Base-by-base conservation (phyloP, 2,797 vertebrate species). In the Notolabrus celidotus region DNA sequence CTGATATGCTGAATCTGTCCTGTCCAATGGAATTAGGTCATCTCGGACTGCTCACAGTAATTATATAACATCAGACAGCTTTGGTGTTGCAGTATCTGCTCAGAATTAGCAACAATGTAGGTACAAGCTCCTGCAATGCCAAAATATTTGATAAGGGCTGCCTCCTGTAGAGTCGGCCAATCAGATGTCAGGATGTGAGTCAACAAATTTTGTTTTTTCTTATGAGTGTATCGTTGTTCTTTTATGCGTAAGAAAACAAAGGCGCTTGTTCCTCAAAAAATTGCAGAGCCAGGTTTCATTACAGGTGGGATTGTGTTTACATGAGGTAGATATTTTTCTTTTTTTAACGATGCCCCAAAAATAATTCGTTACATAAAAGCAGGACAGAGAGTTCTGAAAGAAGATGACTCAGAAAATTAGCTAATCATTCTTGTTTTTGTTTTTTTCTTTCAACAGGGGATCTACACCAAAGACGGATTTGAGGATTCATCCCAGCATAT, bases 11-110 rank as follows among this genome's bases (percentile, higher is more conserved):
- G 70, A 77, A 81, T 79, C 59, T 39, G 68, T 83, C 74, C 85
- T 55, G 49, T 79, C 78, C 80, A 39, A 57, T 79, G 65, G 77
- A 92, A 87, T 70, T 84, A 83, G 91, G 91, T 90, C 86, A 92
- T 58, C 78, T 77, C 20, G 59, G 72, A 87, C 82, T 69, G 79
- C 81, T 89, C 52, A 6, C 58, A 74, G 86, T 88, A 79, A 88
- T 91, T 91, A 89, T 83, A 85, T 89, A 90, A 91, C 84, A 81
- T 71, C 73, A 63, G 17, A 67, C 62, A 72, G 76, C 76, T 73
- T 71, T 60, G 67, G 67, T 70, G 83, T 86, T 84, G 88, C 86
- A 51, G 80, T 80, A 50, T 82, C 54, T 75, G 53, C 72, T 87
- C 71, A 51, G 72, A 85, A 89, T 91, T 86, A 83, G 82, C 80